Base-by-base conservation (phyloP, 2,888 invertebrate genomes). In the Argynnis bischoffii region DNA sequence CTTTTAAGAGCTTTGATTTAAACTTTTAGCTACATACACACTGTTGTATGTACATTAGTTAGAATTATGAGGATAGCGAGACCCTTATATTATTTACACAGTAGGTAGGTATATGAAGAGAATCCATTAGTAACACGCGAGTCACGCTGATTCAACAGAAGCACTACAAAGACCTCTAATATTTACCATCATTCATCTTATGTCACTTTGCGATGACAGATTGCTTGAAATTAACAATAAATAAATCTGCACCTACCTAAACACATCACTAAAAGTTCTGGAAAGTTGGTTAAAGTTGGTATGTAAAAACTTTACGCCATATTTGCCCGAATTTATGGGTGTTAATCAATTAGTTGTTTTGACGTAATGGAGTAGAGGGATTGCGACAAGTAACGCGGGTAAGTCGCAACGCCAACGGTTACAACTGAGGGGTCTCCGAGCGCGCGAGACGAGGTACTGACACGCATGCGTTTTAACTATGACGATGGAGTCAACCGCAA, bases 271-370 rank as follows among this genome's bases (percentile, higher is more conserved):
- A 66, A 72, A 76, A 78, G 72, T 76, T 74, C 64, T 16, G n/a
- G 8, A 63, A 74, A 72, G 70, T 75, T 67, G 64, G 53, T 64
- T 16, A 61, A 70, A 71, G 71, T 73, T 74, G 54, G 3, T 64
- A 35, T 46, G 54, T 70, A 67, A 50, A 64, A 67, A 72, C 59
- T 72, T 72, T 64, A 67, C 61, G 64, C 57, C 74, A 74, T 72
- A 53, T 66, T 66, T 55, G 50, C 53, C 50, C 63, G 54, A 66
- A 66, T 83, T 81, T 77, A 76, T 48, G 79, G 81, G 79, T 84
- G 80, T 82, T 81, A 89, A 89, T 89, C 86, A 89, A 89, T 90
- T 88, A 84, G 84, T 83, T 85, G 81, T 85, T 87, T 86, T 84
- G 87, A 88, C 85, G 86, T 82, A 78, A 73, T 77, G 75, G 75